Evolutionary conservation across 1,140 invertebrate genomes (phyloP).

Genomic region (Acyrthosiphon pisum): DNA sequence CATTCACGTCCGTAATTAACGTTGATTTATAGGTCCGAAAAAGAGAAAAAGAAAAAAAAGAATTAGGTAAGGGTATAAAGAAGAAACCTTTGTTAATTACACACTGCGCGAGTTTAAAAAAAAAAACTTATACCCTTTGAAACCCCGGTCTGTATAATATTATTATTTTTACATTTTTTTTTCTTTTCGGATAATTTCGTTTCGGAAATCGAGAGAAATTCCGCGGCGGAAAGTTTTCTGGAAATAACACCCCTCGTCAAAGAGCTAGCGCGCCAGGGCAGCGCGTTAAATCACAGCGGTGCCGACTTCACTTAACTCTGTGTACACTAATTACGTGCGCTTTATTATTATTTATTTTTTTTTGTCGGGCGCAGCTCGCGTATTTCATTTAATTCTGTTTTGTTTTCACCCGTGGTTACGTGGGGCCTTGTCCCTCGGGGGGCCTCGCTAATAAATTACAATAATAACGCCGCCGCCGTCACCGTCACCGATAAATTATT

Average conservation of each 20-base stretch:
- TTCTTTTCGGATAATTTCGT: neutral
- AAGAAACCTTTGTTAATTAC: constrained; percentile 49
- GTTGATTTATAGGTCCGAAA: constrained; percentile 40
- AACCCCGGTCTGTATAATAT: neutral
- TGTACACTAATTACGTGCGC: neutral
- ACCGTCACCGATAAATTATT: neutral
- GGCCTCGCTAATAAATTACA: constrained; percentile 20
- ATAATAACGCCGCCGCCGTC: neutral
- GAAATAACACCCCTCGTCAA: neutral
- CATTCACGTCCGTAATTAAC: constrained; percentile 50
- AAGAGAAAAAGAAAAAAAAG: neutral
- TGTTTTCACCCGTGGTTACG: neutral
- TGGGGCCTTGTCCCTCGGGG: neutral
- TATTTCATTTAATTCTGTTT: constrained; percentile 4
- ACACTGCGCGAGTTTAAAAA: neutral
- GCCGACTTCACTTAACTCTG: neutral
- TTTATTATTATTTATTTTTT: constrained; percentile 8
- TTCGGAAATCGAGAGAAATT: constrained; percentile 25
- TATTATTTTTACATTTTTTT: neutral
- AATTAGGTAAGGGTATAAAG: neutral
- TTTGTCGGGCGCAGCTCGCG: neutral
- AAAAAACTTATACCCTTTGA: neutral
- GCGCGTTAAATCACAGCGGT: constrained; percentile 25
- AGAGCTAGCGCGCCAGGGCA: neutral
- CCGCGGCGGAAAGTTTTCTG: neutral